Base-by-base conservation (phyloP, 2,888 invertebrate species). In the Zele albiditarsus region DNA sequence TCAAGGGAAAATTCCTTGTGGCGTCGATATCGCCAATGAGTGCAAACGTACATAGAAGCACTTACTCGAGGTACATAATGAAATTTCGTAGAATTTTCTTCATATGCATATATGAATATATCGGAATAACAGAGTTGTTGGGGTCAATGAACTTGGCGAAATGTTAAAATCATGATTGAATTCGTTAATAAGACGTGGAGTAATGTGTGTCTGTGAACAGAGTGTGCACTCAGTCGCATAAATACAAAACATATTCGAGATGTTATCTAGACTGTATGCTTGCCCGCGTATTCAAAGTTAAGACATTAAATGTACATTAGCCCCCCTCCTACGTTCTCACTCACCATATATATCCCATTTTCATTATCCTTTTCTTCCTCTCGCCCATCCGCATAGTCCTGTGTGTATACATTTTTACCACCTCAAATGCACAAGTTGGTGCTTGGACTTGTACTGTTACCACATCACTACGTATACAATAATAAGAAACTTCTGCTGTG, bases 251-350 rank as follows among this genome's bases (percentile, higher is more conserved):
- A 83, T 83, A 84, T 85, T 86, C 82, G 82, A 85, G 84, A 83
- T 83, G 81, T 82, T 84, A 83, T 85, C 84, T 77, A 62, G 75
- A 53, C 20, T 53, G n/a, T 53, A 23, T 20, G 53, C 20, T 53
- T 49, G 72, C 76, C 71, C 76, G 76, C 79, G 85, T 83, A 86
- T 88, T 87, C 87, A 84, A 88, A 87, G 86, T 87, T 87, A 81
- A 86, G 87, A 87, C 87, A 87, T 88, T 88, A 88, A 88, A 87
- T 86, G 85, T 85, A 85, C 87, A 87, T 88, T 86, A 88, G 84
- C 80, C 82, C 67, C 53, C 77, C 77, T 77, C 68, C 72, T 63
- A 42, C 65, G n/a, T 63, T 27, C 68, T 65, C 68, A 63, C 25
- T 53, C 27, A 8, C 65, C 12, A 38, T 65, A 33, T 42, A 25